Evolutionary conservation across 2,888 invertebrate species (phyloP).

Genomic region (Flexamia atlantica): DNA sequence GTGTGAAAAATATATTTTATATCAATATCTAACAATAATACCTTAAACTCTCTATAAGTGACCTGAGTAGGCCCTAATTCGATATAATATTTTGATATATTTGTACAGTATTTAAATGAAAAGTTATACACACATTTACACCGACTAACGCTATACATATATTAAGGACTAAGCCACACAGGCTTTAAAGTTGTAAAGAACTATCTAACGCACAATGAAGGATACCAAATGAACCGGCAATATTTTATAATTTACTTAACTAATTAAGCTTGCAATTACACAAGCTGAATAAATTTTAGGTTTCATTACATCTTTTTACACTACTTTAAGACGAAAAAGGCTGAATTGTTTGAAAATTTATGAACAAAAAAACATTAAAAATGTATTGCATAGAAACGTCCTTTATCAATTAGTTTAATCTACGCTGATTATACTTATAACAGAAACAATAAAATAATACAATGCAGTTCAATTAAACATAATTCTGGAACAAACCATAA

Average conservation of each 20-base stretch:
- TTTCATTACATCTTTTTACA: no score
- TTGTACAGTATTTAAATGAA: not conserved
- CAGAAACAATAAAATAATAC: no score
- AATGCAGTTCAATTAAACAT: no score
- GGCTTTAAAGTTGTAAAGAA: slow-evolving; percentile 7
- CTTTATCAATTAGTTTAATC: no score
- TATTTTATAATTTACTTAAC: not conserved
- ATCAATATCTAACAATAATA: slow-evolving; percentile 33
- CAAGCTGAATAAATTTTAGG: no score
- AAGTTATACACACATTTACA: slow-evolving; percentile 6
- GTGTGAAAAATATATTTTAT: slow-evolving; percentile 36
- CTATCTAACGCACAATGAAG: not conserved
- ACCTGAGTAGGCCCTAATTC: not conserved
- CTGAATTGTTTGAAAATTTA: no score
- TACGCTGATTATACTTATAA: no score
- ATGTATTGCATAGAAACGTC: no score
- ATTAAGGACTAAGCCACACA: slow-evolving; percentile 6
- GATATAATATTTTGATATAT: not conserved
- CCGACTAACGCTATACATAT: not conserved
- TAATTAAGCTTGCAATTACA: no score
- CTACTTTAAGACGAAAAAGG: no score
- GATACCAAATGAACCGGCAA: not conserved
- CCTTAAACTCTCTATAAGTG: not conserved
- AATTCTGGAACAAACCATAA: no score
- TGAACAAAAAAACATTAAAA: no score